These are phyloP conservation scores for Brienomyrus longianalis DNA, from an alignment of 2,113 vertebrate genomes.

Conservation along the genomic window DNA sequence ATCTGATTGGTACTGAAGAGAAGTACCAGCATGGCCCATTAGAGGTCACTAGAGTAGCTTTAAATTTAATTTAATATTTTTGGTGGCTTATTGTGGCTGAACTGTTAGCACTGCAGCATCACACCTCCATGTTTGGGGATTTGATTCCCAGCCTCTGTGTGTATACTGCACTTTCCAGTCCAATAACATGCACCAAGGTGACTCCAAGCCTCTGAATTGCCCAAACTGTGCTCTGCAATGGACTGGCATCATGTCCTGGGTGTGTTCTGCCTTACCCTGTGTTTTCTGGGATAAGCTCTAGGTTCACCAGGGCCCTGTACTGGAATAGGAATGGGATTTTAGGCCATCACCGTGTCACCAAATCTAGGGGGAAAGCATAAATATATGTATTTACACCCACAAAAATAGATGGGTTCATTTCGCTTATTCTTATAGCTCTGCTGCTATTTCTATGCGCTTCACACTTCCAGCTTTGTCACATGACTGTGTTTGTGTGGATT, in stretches of 20 bases:
- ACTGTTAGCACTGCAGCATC: background rate
- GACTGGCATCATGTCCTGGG: background rate
- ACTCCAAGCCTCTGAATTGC: background rate
- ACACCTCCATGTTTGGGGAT: background rate
- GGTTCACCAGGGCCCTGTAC: background rate
- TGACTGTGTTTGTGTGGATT: background rate
- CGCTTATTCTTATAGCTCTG: background rate
- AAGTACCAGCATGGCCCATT: background rate
- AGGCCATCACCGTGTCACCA: background rate
- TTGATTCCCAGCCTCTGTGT: background rate
- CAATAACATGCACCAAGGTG: background rate
- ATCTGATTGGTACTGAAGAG: background rate
- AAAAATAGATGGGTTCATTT: background rate
- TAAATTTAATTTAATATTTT: background rate
- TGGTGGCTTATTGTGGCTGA: background rate
- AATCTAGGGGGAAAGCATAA: background rate
- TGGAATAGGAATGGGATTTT: background rate
- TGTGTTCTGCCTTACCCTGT: background rate
- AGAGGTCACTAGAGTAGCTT: background rate
- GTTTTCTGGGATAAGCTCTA: background rate
- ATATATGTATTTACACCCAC: background rate
- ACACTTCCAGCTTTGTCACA: background rate
- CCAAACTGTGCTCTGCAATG: background rate
- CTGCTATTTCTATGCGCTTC: background rate
- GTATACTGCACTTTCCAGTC: background rate